Base-by-base conservation (phyloP, 1,140 invertebrate species). In the Cydia strobilella region DNA sequence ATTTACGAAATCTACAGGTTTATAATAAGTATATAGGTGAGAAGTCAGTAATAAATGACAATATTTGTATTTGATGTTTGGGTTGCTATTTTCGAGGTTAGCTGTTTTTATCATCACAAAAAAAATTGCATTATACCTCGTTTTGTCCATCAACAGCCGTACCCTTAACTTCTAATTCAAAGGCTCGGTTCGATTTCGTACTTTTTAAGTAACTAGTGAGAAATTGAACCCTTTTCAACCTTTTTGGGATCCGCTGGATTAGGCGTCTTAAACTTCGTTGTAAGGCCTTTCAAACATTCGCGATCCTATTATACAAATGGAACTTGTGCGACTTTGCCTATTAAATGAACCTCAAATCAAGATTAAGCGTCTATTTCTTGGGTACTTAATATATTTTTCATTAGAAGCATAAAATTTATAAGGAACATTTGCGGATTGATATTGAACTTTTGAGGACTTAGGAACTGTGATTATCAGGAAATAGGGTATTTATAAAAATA, bases 141-240 rank as follows among this genome's bases (percentile, higher is more conserved):
- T 59, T 59, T 2, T 59, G 9, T 23, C 20, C 6, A 12, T 6
- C 54, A 59, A 23, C 54, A 59, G 18, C 51, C 51, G 4, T 20
- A 9, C n/a, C 1, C 7, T 51, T n/a, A 7, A 6, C 54, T 20
- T 18, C 13, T 54, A 0, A 54, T 51, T 18, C 35, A 74, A 62
- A 27, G 9, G 39, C 15, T 35, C 48, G 12, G 25, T 73, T 73
- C 31, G 1, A 66, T 66, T 66, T 69, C 65, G n/a, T 31, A 69
- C 31, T 69, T 39, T 25, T 69, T 69, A 69, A 69, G 31, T 39
- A 42, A 66, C 63, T 66, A 66, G 63, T 66, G 27, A 35, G 63
- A 66, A 66, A 66, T 18, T 31, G 65, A 69, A 69, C 65, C 65
- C 65, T 69, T 69, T 35, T 15, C 4, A 42, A 69, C 65, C 65